phyloP scores from a whole-genome alignment of 2,888 invertebrate genomes.

The Eupithecia pulchellata region DNA sequence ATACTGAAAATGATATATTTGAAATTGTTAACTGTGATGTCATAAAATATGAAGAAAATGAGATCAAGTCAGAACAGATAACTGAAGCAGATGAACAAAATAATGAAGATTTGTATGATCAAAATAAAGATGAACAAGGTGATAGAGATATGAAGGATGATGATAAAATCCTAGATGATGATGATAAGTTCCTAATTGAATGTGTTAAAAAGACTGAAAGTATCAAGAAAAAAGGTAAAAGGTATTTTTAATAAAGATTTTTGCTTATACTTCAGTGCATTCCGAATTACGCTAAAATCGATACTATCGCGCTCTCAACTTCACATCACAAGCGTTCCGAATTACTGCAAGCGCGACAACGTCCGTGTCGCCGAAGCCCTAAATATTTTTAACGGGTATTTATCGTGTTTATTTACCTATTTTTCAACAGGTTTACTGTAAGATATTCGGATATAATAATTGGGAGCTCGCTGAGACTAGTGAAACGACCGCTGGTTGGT shows the following conservation, averaged over 20 bases:
- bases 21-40: slow-evolving; percentile 5
- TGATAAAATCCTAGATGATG: background rate
- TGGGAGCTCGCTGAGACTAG: too few species aligned
- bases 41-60: background rate
- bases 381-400: too few species aligned
- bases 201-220: background rate
- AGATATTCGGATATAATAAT: too few species aligned
- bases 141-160: background rate
- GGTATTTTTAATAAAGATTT: background rate
- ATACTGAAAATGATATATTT: slow-evolving; percentile 1
- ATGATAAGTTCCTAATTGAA: background rate
- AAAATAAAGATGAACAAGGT: slow-evolving; percentile 5
- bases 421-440: too few species aligned
- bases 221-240: background rate
- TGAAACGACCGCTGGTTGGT: too few species aligned
- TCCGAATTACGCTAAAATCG: too few species aligned
- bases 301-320: too few species aligned
- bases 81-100: background rate
- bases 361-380: too few species aligned
- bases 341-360: too few species aligned
- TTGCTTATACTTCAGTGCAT: too few species aligned
- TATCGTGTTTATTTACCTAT: too few species aligned
- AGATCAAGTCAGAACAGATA: background rate
- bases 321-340: too few species aligned
- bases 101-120: background rate